phyloP scores from a whole-genome alignment of 2,797 vertebrate species.

The Pipistrellus pipistrellus region DNA sequence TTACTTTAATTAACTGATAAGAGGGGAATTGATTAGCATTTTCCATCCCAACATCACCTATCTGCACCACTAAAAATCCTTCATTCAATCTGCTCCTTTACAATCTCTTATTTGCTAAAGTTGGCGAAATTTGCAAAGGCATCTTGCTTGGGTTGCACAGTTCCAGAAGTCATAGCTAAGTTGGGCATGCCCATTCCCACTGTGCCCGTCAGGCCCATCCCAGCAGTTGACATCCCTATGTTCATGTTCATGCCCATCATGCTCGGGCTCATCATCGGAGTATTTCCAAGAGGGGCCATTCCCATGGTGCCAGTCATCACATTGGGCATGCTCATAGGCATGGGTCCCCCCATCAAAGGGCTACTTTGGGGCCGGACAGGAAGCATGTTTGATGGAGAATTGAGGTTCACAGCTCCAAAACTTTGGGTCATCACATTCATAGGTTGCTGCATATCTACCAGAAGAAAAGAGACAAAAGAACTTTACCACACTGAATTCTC shows the following conservation, averaged over 20 bases:
- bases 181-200: conserved; percentile 92
- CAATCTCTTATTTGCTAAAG: conserved; percentile 96
- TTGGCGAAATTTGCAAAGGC: conserved; percentile 99
- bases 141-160: conserved; percentile 96
- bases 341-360: conserved; percentile 91
- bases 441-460: conserved; percentile 92
- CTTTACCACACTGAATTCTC: conserved; percentile 47
- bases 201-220: conserved; percentile 91
- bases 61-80: conserved; percentile 91
- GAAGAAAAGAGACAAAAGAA: conserved; percentile 62
- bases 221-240: conserved; percentile 89
- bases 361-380: conserved; percentile 89
- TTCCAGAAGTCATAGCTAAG: conserved; percentile 91
- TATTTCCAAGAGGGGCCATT: conserved; percentile 87
- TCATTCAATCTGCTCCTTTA: conserved; percentile 88
- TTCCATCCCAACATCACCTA: conserved; percentile 88
- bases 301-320: conserved; percentile 90
- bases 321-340: conserved; percentile 90
- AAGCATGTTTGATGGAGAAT: conserved; percentile 90
- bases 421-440: conserved; percentile 94
- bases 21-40: conserved; percentile 87
- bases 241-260: conserved; percentile 90
- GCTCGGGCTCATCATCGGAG: conserved; percentile 89
- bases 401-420: conserved; percentile 95
- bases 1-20: conserved; percentile 86